Conservation (phyloP, 2,113 vertebrate genomes). For the Cricetomys ansorgei region DNA sequence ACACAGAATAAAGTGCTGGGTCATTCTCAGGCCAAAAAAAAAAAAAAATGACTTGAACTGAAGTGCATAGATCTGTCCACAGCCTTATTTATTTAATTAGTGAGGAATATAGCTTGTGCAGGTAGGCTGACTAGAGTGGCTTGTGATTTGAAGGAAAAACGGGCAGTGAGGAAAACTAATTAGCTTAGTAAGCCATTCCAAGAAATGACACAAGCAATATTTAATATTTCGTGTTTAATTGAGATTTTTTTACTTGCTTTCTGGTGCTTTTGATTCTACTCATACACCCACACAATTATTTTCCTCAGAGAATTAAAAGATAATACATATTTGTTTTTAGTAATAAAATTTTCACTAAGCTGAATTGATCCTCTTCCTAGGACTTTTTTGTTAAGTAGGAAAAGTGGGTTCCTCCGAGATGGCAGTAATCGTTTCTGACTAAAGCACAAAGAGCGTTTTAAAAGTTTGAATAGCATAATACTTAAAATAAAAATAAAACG, state of each 20-base stretch:
- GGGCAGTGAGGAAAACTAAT: neutral
- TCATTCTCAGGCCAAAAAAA: conserved; percentile 44
- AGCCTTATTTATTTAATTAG: conserved; percentile 12
- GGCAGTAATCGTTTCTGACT: neutral
- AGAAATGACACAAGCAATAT: neutral
- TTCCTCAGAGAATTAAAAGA: neutral
- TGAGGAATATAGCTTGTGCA: neutral
- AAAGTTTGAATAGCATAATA: neutral
- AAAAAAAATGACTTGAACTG: conserved; percentile 40
- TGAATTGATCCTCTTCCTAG: neutral
- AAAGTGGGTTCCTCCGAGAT: neutral
- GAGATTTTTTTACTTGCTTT: neutral
- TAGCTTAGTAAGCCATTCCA: neutral
- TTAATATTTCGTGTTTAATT: neutral
- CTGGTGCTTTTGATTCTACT: neutral
- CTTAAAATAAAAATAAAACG: conserved; percentile 15
- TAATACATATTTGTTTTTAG: neutral
- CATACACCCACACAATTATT: neutral
- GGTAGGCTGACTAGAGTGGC: neutral
- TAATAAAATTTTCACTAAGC: conserved; percentile 1
- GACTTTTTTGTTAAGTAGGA: neutral
- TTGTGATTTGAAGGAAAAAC: neutral
- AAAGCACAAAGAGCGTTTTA: neutral
- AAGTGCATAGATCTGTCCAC: neutral
- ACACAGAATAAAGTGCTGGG: conserved; percentile 53